Evolutionary conservation across 92 coral and sea anemone genomes (phyloP).

Genomic region (Pocillopora grandis): DNA sequence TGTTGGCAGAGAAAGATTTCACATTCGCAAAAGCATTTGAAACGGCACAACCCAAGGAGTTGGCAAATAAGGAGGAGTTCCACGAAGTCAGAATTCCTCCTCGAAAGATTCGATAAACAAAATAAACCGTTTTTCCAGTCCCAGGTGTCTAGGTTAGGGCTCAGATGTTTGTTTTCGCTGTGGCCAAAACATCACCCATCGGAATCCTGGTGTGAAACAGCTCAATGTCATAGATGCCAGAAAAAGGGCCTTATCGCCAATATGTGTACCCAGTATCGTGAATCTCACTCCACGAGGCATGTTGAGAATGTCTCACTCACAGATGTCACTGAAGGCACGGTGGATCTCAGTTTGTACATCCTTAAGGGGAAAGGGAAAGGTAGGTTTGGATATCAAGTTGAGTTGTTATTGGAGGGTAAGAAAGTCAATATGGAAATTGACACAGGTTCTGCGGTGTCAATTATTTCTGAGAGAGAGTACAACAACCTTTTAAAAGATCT

Average conservation of each 20-base stretch:
- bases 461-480: neutral
- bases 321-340: neutral
- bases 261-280: constrained; percentile 10
- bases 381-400: neutral
- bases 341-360: neutral
- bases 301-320: neutral
- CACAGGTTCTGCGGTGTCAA: neutral
- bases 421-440: neutral
- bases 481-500: neutral
- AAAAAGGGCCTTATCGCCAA: constrained; percentile 19
- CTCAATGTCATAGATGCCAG: constrained; percentile 16
- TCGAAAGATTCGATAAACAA: too few relatives aligned
- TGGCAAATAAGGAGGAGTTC: too few relatives aligned
- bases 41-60: too few relatives aligned
- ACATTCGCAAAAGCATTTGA: too few relatives aligned
- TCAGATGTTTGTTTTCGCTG: constrained; percentile 11
- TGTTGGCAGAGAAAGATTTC: too few relatives aligned
- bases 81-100: too few relatives aligned
- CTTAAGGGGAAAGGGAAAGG: neutral
- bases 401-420: neutral
- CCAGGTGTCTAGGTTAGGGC: neutral
- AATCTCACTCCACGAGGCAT: neutral
- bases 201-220: neutral
- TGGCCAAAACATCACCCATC: constrained; percentile 8
- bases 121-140: too few relatives aligned